These are phyloP conservation scores for Eospalax fontanierii DNA, from an alignment of 2,797 vertebrate genomes.

Conservation along the genomic window DNA sequence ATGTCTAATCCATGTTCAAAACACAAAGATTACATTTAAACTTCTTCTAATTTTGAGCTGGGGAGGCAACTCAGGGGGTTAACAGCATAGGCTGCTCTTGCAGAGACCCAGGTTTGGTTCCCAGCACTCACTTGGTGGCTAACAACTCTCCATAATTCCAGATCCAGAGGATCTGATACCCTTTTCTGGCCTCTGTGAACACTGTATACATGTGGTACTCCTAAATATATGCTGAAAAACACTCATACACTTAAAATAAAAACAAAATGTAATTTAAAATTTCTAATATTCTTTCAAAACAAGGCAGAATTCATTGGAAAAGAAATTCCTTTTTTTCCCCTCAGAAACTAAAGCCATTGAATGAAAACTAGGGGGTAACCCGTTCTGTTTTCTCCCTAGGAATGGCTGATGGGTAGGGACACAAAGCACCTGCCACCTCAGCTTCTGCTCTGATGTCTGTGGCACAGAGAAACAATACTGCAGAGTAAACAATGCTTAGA, in stretches of 20 bases:
- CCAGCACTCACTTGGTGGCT: too few species aligned
- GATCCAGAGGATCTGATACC: too few species aligned
- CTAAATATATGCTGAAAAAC: too few species aligned
- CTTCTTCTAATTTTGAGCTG: slow-evolving; percentile 51
- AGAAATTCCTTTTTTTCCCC: slow-evolving; percentile 40
- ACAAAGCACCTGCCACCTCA: not conserved
- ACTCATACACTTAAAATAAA: too few species aligned
- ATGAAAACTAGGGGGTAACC: not conserved
- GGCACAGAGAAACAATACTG: not conserved
- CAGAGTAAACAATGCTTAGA: not conserved
- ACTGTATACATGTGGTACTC: too few species aligned
- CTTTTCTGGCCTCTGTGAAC: too few species aligned
- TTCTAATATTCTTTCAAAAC: slow-evolving; percentile 67
- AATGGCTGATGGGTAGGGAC: not conserved
- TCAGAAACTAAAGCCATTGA: slow-evolving; percentile 8
- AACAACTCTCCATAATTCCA: too few species aligned
- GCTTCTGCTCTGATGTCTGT: not conserved
- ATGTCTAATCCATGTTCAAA: slow-evolving; percentile 54
- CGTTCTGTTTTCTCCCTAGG: not conserved
- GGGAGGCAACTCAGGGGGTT: too few species aligned
- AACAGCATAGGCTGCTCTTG: too few species aligned
- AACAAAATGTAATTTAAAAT: slow-evolving; percentile 13
- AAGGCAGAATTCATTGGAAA: slow-evolving; percentile 32
- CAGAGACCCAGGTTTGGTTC: too few species aligned
- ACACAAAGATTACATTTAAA: slow-evolving; percentile 60